Evolutionary conservation across 2,113 vertebrate species (phyloP).

Genomic region (Neodon shergylaensis): DNA sequence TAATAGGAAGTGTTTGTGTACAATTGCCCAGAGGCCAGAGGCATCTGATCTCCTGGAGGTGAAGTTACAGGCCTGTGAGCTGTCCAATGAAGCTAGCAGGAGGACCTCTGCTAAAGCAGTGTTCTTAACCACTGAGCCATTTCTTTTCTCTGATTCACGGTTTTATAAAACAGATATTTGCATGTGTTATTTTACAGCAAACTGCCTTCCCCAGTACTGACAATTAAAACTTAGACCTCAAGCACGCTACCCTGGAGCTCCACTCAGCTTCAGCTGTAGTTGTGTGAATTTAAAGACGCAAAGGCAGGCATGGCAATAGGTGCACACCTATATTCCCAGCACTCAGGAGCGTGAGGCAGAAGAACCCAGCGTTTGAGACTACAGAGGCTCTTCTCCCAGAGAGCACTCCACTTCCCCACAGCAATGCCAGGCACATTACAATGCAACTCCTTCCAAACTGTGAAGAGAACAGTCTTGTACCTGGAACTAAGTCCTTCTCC

Average conservation of each 20-base stretch:
- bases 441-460: neutral
- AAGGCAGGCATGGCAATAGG: neutral
- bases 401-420: neutral
- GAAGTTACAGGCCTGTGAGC: neutral
- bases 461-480: neutral
- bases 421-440: neutral
- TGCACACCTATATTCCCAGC: neutral
- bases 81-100: neutral
- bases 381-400: neutral
- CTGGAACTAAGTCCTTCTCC: slow-evolving; percentile 10
- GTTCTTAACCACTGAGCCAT: neutral
- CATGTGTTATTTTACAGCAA: neutral
- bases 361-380: neutral
- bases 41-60: neutral
- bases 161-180: neutral
- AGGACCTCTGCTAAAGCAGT: neutral
- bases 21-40: neutral
- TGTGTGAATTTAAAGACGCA: slow-evolving; percentile 30
- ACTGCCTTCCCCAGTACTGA: neutral
- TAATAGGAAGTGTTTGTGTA: neutral
- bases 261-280: neutral
- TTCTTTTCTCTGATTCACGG: neutral
- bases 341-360: neutral
- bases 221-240: neutral
- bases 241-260: neutral